Base-by-base conservation (phyloP, 1,140 invertebrate species). In the Neodiprion virginianus region DNA sequence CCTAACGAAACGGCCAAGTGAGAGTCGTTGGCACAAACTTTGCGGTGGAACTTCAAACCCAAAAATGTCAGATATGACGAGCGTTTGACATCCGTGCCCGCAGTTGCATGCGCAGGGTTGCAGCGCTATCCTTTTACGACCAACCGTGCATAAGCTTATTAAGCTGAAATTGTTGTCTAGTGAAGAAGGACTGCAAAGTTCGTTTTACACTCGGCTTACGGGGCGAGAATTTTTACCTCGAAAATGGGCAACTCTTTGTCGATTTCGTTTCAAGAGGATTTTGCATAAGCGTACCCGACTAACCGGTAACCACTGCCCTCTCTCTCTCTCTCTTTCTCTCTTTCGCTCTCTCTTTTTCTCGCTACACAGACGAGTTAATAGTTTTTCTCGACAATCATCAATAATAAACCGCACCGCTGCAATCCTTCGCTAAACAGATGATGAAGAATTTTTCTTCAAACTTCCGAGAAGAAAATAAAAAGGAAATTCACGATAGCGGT, bases 141-240 rank as follows among this genome's bases (percentile, higher is more conserved):
- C 80, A 76, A 83, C 81, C 85, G 83, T 87, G 84, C 76, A 85
- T 87, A 88, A 88, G 87, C 85, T 87, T 86, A 87, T 88, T 88
- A 87, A 86, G 11, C 84, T 80, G 85, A 86, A 84, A 85, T 85
- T 87, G 84, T 86, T 82, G 11, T 14, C 53, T 8, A 12, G 53
- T 17, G n/a, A 61, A 77, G 75, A 77, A 70, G 53, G 72, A 76
- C 74, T 76, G 76, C 81, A 77, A 71, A 69, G 4, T 50, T 50
- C 72, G 65, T 47, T 17, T 72, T 74, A 21, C 76, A 67, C 73
- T 78, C 74, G 72, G 75, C 40, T 40, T 47, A 28, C 53, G 3
- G 28, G 68, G 47, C 23, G 48, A 49, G n/a, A 23, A 23, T 69
- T 5, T 47, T 74, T 74, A 75, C 50, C 70, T 50, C 78, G 79